Evolutionary conservation across 2,888 invertebrate genomes (phyloP), one percentile per base, ranked within the genome.

Genomic region (Melieria picta): DNA sequence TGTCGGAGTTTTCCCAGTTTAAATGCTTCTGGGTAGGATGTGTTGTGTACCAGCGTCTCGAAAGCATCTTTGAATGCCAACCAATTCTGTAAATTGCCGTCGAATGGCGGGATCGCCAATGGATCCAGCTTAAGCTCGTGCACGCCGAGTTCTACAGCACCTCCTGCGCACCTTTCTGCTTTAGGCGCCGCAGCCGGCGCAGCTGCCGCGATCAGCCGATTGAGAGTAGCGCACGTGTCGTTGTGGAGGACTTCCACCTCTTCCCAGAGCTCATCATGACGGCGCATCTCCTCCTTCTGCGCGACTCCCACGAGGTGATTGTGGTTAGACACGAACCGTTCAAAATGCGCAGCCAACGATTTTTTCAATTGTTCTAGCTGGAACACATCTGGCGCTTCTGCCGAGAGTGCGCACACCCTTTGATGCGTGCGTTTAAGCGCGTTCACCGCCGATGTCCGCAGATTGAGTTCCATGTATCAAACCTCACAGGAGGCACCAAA

Each of bases 1-100:
- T 72, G 72, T 7, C 65, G 69, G 6, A 74, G 68, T 52, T 72
- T 74, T 57, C 74, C 67, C 10, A 74, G 61, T 46, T 69, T 74
- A 52, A 68, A 74, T n/a, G 70, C 70, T 52, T 72, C 60, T n/a
- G 60, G 65, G 13, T 42, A 48, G 11, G 50, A 30, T 5, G 56
- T 9, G 13, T 57, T 45, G 46, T 69, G 69, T 5, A 66, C 66
- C 7, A 73, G 58, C 61, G 67, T 70, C 43, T 71, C 68, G 55
- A 62, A 69, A 9, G 68, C 47, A 45, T 73, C 71, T 45, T 65
- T 62, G 67, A 74, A 74, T 5, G 65, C 68, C n/a, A 74, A 45
- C 71, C 72, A 74, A 13, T 61, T 72, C 10, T 63, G 67, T 1
- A 71, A 57, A 3, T 64, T 46, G n/a, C 69, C 71, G 42, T 66